Conservation (phyloP, 2,113 vertebrate genomes). For the Guaruba guarouba region DNA sequence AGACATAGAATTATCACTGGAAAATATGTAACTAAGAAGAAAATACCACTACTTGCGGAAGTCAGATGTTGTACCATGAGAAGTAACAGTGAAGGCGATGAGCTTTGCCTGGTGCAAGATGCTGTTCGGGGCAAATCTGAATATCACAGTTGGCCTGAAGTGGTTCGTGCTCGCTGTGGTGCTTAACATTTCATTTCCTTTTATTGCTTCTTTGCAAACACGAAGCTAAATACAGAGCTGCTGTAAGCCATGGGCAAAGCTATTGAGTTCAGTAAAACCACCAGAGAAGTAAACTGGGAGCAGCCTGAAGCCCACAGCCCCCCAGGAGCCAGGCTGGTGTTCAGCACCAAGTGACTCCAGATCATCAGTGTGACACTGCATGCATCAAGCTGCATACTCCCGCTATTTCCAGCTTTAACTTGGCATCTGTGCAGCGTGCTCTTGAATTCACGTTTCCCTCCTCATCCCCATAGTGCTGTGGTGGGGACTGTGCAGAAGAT, state of each 20-base stretch:
- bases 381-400: background rate
- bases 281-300: background rate
- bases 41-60: background rate
- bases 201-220: background rate
- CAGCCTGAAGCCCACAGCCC: background rate
- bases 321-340: background rate
- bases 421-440: background rate
- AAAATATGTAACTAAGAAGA: background rate
- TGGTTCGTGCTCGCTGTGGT: background rate
- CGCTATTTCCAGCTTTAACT: background rate
- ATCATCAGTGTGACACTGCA: background rate
- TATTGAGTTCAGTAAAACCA: background rate
- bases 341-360: background rate
- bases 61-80: background rate
- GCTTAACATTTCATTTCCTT: slow-evolving; percentile 38
- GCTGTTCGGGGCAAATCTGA: background rate
- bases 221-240: background rate
- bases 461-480: background rate
- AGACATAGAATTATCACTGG: background rate
- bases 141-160: slow-evolving; percentile 5
- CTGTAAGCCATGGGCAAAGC: background rate
- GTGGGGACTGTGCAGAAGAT: background rate
- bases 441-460: slow-evolving; percentile 12
- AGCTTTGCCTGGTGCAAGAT: background rate
- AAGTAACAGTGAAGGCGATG: background rate